Conservation (phyloP, 2,113 vertebrate genomes). For the Eurypyga helias region DNA sequence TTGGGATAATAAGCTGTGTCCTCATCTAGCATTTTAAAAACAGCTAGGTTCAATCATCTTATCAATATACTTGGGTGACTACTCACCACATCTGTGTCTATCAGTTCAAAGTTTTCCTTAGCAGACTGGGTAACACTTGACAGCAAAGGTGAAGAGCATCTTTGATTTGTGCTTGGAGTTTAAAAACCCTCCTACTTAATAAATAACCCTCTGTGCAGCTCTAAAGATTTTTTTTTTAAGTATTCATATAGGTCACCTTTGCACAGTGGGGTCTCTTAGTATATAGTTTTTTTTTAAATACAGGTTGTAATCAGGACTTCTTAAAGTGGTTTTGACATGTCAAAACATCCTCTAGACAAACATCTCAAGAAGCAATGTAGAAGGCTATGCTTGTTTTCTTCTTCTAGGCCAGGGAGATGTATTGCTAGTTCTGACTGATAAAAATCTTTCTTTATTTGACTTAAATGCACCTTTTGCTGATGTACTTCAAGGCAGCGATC, state of each 20-base stretch:
- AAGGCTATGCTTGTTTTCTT: background rate
- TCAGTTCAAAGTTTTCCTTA: background rate
- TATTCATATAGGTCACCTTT: background rate
- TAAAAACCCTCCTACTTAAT: background rate
- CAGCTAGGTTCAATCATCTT: background rate
- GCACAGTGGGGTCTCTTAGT: background rate
- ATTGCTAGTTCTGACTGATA: background rate
- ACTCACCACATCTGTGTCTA: background rate
- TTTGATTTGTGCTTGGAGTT: background rate
- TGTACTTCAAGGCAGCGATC: background rate
- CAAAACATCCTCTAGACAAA: background rate
- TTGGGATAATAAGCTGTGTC: background rate
- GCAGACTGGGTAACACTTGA: background rate
- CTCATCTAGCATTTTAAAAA: background rate
- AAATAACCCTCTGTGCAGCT: background rate
- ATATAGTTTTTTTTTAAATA: background rate
- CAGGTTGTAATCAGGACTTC: background rate
- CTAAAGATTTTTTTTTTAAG: background rate
- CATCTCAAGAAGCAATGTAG: background rate
- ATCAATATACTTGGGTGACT: background rate
- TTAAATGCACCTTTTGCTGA: background rate
- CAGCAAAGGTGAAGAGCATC: background rate
- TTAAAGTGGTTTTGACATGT: background rate
- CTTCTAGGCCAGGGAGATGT: background rate
- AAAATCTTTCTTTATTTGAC: background rate